Conservation (phyloP, 1,140 invertebrate species). For the Acromyrmex echinatior region DNA sequence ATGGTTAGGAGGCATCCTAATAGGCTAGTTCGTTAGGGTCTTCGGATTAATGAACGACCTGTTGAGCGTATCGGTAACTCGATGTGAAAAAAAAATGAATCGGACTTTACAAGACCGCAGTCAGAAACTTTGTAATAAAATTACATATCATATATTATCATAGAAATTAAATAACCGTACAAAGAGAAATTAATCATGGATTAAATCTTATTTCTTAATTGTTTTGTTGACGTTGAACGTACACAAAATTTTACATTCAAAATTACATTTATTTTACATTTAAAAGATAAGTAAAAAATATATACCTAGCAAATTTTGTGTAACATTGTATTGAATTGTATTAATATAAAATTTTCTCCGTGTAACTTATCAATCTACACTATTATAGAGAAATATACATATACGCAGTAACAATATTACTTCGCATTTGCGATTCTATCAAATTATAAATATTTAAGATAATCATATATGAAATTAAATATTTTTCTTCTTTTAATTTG, state of each 20-base stretch:
- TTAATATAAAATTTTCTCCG: too few relatives aligned
- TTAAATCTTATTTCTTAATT: neutral
- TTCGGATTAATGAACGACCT: conserved; percentile 40
- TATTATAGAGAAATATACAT: neutral
- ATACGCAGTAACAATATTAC: neutral
- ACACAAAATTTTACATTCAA: too few relatives aligned
- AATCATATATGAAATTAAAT: neutral
- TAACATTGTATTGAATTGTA: too few relatives aligned
- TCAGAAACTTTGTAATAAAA: neutral
- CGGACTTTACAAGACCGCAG: neutral
- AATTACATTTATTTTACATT: too few relatives aligned
- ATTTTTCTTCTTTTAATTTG: neutral
- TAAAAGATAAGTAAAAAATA: too few relatives aligned
- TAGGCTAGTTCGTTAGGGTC: conserved; percentile 27
- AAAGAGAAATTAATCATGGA: neutral
- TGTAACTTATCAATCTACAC: neutral
- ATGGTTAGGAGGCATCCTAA: neutral
- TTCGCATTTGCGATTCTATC: neutral
- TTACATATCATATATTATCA: neutral
- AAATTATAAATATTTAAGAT: conserved; percentile 11
- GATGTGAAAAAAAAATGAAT: neutral
- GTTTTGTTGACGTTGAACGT: neutral
- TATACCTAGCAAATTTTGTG: too few relatives aligned
- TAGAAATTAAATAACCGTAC: neutral
- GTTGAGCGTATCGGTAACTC: conserved; percentile 5